These are phyloP conservation scores for Vombatus ursinus DNA, from an alignment of 2,113 vertebrate species.

Conservation along the genomic window DNA sequence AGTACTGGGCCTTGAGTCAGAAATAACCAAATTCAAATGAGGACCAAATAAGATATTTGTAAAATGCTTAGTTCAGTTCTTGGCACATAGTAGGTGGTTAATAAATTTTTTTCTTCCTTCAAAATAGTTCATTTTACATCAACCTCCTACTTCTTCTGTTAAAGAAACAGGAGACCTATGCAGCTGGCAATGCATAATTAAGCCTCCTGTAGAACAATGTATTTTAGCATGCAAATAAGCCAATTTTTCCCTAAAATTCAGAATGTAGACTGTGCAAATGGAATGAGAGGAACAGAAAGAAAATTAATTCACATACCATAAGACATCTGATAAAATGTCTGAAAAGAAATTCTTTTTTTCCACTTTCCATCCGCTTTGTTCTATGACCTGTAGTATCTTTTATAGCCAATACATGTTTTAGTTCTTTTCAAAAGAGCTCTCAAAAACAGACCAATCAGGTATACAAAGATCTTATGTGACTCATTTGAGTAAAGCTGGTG, in stretches of 20 bases:
- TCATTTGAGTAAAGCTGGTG: not conserved
- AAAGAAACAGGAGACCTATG: slow-evolving; percentile 1
- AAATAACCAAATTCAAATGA: too few relatives aligned
- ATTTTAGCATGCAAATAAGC: slow-evolving; percentile 30
- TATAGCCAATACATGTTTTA: slow-evolving; percentile 27
- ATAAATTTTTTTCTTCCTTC: too few relatives aligned
- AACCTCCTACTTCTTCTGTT: not conserved
- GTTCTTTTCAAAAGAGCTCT: slow-evolving; percentile 30
- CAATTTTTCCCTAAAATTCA: slow-evolving; percentile 28
- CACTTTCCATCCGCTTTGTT: slow-evolving; percentile 24
- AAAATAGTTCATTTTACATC: not conserved
- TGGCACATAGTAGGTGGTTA: too few relatives aligned
- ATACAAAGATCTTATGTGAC: not conserved
- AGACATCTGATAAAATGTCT: slow-evolving; percentile 29
- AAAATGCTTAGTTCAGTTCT: too few relatives aligned
- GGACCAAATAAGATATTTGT: too few relatives aligned
- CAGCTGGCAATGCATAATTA: not conserved
- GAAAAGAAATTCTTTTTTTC: slow-evolving; percentile 40
- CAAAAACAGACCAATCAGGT: slow-evolving; percentile 27
- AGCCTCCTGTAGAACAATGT: not conserved
- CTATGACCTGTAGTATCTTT: slow-evolving; percentile 36
- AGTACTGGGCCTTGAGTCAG: too few relatives aligned
- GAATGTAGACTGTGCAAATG: slow-evolving; percentile 23
- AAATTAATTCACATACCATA: slow-evolving; percentile 5
- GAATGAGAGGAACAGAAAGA: not conserved